Conservation (phyloP, 2,113 vertebrate species). For the Epinephelus fuscoguttatus region DNA sequence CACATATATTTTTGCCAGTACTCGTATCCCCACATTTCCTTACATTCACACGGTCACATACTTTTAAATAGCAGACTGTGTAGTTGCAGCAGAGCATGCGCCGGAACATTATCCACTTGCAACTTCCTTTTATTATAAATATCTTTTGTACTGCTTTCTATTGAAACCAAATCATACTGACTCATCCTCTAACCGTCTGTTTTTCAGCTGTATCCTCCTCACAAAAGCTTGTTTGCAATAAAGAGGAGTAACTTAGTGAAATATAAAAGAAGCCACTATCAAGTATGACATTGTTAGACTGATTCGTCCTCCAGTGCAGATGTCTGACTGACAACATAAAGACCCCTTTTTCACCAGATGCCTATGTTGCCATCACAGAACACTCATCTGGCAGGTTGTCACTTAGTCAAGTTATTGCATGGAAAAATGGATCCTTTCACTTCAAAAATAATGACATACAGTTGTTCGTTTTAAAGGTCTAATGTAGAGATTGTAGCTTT, state of each 20-base stretch:
- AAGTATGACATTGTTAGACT: neutral
- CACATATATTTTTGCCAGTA: neutral
- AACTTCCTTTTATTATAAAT: slow-evolving; percentile 18
- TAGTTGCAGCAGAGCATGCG: neutral
- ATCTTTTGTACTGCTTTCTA: neutral
- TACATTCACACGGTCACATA: neutral
- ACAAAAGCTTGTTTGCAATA: neutral
- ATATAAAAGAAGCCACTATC: neutral
- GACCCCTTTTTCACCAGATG: neutral
- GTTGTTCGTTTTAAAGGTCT: neutral
- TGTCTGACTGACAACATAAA: neutral
- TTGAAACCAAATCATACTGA: neutral
- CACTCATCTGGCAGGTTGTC: neutral
- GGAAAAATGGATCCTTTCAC: neutral
- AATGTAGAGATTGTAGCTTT: neutral
- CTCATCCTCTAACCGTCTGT: neutral
- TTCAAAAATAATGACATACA: neutral
- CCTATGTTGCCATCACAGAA: neutral
- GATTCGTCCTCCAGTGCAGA: neutral
- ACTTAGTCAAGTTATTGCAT: neutral
- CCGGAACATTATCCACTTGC: neutral
- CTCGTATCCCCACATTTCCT: neutral
- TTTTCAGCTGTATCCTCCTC: neutral
- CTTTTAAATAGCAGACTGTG: neutral
- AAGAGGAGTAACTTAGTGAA: neutral